Percentiles rank a stretch among this genome's conserved stretches.
phyloP scores from a whole-genome alignment of 2,113 vertebrate genomes.

The human region GRCh38 chr1:21211501-21212000 shows the following conservation, averaged over 20 bases:
- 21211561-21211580: background rate
- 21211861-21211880: background rate
- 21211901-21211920: background rate
- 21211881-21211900: background rate
- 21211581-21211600: background rate
- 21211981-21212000: too few relatives aligned
- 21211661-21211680: background rate
- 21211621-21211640: background rate
- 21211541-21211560: background rate
- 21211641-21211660: background rate
- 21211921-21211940: too few relatives aligned
- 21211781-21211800: background rate
- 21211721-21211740: background rate
- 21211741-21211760: background rate
- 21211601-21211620: background rate
- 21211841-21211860: background rate
- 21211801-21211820: background rate
- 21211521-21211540: background rate
- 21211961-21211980: too few relatives aligned
- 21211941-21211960: too few relatives aligned
- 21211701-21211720: background rate
- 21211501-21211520: background rate
- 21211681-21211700: background rate
- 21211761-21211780: background rate
- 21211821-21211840: background rate